Conservation (phyloP, 2,888 invertebrate genomes). For the Mimachlamys varia region DNA sequence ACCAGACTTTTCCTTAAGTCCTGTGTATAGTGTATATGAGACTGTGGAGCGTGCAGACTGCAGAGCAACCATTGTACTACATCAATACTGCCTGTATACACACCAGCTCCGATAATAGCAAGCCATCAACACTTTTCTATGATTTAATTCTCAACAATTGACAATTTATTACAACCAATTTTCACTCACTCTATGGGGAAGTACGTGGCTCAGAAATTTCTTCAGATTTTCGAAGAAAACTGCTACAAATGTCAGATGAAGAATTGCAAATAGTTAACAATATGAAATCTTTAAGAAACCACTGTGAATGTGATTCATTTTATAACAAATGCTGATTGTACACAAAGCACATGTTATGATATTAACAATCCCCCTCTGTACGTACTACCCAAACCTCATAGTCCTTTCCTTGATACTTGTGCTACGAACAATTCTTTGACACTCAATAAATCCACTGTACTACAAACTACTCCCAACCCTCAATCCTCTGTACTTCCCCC, state of each 20-base stretch:
- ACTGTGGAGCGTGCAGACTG: neutral
- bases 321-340: too few relatives aligned
- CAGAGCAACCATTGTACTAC: neutral
- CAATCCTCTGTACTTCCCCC: too few relatives aligned
- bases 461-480: too few relatives aligned
- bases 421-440: too few relatives aligned
- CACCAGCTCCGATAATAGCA: neutral
- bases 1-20: neutral
- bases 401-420: too few relatives aligned
- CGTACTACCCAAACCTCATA: too few relatives aligned
- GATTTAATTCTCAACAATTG: slow-evolving; percentile 13
- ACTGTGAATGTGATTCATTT: too few relatives aligned
- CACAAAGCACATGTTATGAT: too few relatives aligned
- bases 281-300: too few relatives aligned
- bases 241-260: neutral
- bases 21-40: neutral
- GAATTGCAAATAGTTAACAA: too few relatives aligned
- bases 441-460: too few relatives aligned
- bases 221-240: neutral
- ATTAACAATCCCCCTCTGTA: too few relatives aligned
- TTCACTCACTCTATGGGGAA: neutral
- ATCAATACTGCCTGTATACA: neutral
- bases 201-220: neutral
- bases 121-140: slow-evolving; percentile 8
- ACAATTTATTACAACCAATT: slow-evolving; percentile 12